Conservation (phyloP, 2,797 vertebrate species). For the Lates japonicus region DNA sequence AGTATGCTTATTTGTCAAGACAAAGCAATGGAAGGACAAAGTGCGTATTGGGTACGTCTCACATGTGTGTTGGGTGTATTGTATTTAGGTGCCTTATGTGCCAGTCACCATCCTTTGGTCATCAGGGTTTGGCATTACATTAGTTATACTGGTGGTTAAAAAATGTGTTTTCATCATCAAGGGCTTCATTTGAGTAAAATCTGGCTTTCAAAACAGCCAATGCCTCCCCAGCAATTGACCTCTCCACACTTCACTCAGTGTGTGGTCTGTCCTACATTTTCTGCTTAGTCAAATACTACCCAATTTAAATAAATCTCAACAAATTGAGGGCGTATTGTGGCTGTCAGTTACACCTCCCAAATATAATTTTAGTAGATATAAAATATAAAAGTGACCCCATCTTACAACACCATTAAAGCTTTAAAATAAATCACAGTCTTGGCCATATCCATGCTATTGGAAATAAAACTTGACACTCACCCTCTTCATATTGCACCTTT, state of each 20-base stretch:
- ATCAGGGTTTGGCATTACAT: constrained; percentile 9
- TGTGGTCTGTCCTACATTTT: constrained; percentile 26
- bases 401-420: neutral
- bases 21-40: neutral
- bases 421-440: neutral
- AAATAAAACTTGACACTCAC: constrained; percentile 17
- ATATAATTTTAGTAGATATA: neutral
- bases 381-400: neutral
- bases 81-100: neutral
- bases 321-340: neutral
- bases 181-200: constrained; percentile 25
- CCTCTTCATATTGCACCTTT: constrained; percentile 14
- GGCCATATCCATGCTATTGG: neutral
- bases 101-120: neutral
- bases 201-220: constrained; percentile 24
- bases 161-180: constrained; percentile 9
- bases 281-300: neutral
- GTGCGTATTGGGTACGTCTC: neutral
- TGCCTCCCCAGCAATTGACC: constrained; percentile 17
- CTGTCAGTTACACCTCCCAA: neutral
- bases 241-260: constrained; percentile 11
- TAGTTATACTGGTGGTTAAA: constrained; percentile 2
- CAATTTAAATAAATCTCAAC: constrained; percentile 2
- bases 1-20: neutral
- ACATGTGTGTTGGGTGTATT: neutral